Base-by-base conservation (phyloP, 2,888 invertebrate species). In the Cheilosia variabilis region DNA sequence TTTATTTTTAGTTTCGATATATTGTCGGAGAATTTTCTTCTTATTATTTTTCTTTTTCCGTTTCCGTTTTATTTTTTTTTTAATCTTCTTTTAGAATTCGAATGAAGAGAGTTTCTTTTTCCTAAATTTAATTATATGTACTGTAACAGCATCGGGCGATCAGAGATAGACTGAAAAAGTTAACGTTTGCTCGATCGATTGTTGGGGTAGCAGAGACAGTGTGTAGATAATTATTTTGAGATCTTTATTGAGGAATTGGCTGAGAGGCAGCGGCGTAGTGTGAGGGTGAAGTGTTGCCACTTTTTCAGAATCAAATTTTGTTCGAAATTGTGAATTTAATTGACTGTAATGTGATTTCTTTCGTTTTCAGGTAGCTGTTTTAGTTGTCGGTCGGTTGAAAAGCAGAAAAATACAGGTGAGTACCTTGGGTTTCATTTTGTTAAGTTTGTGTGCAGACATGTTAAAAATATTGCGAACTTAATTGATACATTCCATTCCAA, bases 111-210 rank as follows among this genome's bases (percentile, higher is more conserved):
- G 65, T 63, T 55, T 71, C 65, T 86, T 71, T 79, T 87, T 80
- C 69, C 76, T 81, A 72, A 76, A 77, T 76, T 78, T 68, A 77
- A 79, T 69, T 76, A 75, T 72, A 73, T 82, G 65, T 76, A 71
- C 86, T 82, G 47, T 87, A 90, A 90, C 91, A 91, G 91, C 92
- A 92, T 92, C 91, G 91, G 88, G 91, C 92, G 91, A 91, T 91
- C 92, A 90, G 91, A 90, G 90, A 89, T 90, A 91, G 91, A 91
- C 91, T 91, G 88, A 90, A 89, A 88, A 88, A 88, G 89, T 88
- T 76, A 45, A 57, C 19, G 31, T 81, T 47, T 53, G 34, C 72
- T 60, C 76, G 77, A 78, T 87, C 82, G 77, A 65, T 71, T 76
- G 86, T 77, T 58, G 65, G 66, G 71, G 72, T 77, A 71, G 81